Evolutionary conservation across 1,140 invertebrate genomes (phyloP).

Genomic region (Nomia melanderi): DNA sequence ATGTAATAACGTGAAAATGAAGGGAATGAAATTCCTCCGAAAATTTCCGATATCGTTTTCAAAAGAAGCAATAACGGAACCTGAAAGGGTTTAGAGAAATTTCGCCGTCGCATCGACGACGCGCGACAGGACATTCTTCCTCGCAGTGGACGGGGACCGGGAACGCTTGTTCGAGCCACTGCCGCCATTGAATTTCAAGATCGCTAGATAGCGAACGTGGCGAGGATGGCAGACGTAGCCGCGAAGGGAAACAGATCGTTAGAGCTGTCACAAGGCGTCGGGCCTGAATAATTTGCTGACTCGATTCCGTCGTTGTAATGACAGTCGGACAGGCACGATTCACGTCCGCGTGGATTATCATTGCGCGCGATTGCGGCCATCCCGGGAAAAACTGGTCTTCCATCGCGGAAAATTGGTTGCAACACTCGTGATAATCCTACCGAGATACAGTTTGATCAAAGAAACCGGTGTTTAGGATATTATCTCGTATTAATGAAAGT

Average conservation of each 20-base stretch:
- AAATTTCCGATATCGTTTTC: no score
- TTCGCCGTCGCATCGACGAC: background rate
- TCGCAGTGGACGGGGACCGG: background rate
- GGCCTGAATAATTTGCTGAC: slow-evolving; percentile 57
- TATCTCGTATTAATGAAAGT: no score
- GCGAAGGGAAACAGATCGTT: slow-evolving; percentile 50
- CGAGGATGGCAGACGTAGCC: slow-evolving; percentile 34
- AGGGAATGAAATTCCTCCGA: no score
- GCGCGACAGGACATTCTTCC: background rate
- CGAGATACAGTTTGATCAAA: background rate
- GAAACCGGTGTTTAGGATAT: no score
- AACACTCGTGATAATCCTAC: background rate
- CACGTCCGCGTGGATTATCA: slow-evolving; percentile 28
- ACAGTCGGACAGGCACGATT: slow-evolving; percentile 47
- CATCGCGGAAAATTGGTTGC: background rate
- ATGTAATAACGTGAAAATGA: no score
- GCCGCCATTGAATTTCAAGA: slow-evolving; percentile 34
- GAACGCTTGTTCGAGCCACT: background rate
- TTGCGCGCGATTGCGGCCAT: slow-evolving; percentile 4
- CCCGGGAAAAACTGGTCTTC: slow-evolving; percentile 22
- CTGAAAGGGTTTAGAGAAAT: background rate
- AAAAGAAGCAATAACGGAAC: background rate
- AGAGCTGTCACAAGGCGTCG: slow-evolving; percentile 47
- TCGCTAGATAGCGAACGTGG: slow-evolving; percentile 37
- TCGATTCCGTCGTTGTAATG: slow-evolving; percentile 52